Evolutionary conservation across 2,888 invertebrate genomes (phyloP).

Genomic region (Drosophila helvetica): DNA sequence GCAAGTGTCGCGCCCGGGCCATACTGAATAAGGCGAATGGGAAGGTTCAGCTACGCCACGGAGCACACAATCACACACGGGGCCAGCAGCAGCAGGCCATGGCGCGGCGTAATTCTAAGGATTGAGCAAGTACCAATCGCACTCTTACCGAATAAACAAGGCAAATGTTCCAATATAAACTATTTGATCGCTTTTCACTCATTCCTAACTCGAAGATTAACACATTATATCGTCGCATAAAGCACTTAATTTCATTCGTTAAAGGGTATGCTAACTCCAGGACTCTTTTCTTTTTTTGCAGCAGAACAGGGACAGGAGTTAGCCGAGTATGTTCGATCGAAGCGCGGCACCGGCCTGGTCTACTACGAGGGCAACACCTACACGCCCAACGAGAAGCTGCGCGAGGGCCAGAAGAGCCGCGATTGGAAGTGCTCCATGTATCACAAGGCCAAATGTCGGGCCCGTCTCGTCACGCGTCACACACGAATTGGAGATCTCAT

Average conservation of each 20-base stretch:
- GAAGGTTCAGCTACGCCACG: conserved; percentile 72
- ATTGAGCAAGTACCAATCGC: conserved; percentile 48
- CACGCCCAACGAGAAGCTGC: conserved; percentile 82
- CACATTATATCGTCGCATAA: conserved; percentile 16
- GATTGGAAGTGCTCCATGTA: conserved; percentile 84
- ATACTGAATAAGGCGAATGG: conserved; percentile 76
- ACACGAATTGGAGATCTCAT: conserved; percentile 68
- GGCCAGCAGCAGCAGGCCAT: conserved; percentile 12
- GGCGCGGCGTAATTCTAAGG: conserved; percentile 6
- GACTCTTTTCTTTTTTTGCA: conserved; percentile 5
- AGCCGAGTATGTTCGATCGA: conserved; percentile 65
- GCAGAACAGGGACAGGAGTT: conserved; percentile 11
- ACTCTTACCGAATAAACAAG: conserved; percentile 51
- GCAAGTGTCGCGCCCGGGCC: conserved; percentile 81
- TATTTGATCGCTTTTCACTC: conserved; percentile 60
- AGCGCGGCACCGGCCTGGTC: conserved; percentile 80
- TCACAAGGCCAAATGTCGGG: conserved; percentile 82
- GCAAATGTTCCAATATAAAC: conserved; percentile 29
- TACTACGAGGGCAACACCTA: conserved; percentile 81
- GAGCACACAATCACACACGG: conserved; percentile 78
- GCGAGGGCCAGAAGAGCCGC: conserved; percentile 78
- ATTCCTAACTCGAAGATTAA: conserved; percentile 8
- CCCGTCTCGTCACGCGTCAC: conserved; percentile 78
- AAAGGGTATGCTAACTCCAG: neutral
- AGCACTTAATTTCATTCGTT: neutral